Conservation (phyloP, 2,797 vertebrate genomes). For the Pogonophryne albipinna region DNA sequence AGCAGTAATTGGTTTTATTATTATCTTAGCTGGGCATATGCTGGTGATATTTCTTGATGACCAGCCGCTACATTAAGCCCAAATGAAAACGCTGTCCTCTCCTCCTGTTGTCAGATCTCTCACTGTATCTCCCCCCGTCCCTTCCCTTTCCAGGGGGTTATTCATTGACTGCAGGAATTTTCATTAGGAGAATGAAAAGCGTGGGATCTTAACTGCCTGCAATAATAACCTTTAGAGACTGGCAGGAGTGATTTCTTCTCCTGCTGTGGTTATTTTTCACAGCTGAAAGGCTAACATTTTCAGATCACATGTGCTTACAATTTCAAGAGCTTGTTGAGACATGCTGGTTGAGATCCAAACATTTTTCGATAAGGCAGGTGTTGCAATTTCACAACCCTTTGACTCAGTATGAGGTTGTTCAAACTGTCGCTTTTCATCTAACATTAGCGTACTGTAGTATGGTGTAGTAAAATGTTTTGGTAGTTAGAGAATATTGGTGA, state of each 20-base stretch:
- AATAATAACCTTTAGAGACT: conserved; percentile 44
- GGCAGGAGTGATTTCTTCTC: conserved; percentile 18
- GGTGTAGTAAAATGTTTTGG: not conserved
- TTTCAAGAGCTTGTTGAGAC: conserved; percentile 22
- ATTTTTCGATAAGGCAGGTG: conserved; percentile 24
- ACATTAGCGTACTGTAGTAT: no score
- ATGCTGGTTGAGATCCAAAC: conserved; percentile 14
- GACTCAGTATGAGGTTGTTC: not conserved
- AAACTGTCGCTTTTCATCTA: conserved; percentile 6
- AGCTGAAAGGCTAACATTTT: conserved; percentile 13
- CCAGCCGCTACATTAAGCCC: not conserved
- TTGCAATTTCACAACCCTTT: conserved; percentile 3
- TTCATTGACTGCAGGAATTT: conserved; percentile 52
- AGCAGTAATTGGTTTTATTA: not conserved
- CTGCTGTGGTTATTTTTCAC: conserved; percentile 19
- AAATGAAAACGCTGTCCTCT: conserved; percentile 2
- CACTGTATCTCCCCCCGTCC: not conserved
- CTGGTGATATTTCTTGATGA: not conserved
- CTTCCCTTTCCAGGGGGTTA: conserved; percentile 1
- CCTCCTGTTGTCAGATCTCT: not conserved
- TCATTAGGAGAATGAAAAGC: conserved; percentile 40
- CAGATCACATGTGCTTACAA: not conserved
- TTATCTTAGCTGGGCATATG: not conserved
- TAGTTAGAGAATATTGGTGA: conserved; percentile 16
- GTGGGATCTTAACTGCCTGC: conserved; percentile 20